Evolutionary conservation across 2,797 vertebrate genomes (phyloP).

Genomic region (Molossus molossus): DNA sequence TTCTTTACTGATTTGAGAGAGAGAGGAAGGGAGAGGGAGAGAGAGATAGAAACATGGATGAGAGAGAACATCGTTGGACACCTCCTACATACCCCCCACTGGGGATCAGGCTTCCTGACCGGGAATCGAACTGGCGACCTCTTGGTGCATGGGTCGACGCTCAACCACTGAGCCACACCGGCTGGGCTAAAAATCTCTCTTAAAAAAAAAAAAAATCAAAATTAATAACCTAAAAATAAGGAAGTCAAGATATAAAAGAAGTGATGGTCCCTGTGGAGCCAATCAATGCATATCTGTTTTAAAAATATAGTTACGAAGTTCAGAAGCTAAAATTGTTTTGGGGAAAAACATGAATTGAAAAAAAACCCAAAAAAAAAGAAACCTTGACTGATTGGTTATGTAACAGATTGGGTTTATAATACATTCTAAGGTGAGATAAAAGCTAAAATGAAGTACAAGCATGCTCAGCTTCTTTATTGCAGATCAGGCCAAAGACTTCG

Average conservation of each 20-base stretch:
- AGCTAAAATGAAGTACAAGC: constrained; percentile 19
- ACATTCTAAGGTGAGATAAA: constrained; percentile 44
- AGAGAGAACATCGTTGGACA: too few relatives aligned
- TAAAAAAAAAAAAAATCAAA: background rate
- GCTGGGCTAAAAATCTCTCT: too few relatives aligned
- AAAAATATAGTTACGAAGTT: background rate
- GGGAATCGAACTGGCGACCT: too few relatives aligned
- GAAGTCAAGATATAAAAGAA: background rate
- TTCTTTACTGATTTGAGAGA: too few relatives aligned
- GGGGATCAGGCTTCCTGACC: too few relatives aligned
- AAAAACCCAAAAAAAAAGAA: too few relatives aligned
- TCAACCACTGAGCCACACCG: too few relatives aligned
- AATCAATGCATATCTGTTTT: background rate
- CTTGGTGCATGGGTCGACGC: too few relatives aligned
- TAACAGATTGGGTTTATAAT: background rate
- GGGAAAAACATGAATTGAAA: background rate
- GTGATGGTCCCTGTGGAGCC: background rate
- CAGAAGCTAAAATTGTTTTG: background rate
- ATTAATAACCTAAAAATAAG: constrained; percentile 49
- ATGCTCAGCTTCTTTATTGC: constrained; percentile 30
- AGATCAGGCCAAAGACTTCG: background rate
- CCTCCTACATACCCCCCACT: too few relatives aligned
- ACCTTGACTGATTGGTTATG: background rate
- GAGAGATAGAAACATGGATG: too few relatives aligned
- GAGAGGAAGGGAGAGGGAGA: too few relatives aligned